Conservation (phyloP, 2,797 vertebrate species). For the Lepidocolaptes lacrymiger region DNA sequence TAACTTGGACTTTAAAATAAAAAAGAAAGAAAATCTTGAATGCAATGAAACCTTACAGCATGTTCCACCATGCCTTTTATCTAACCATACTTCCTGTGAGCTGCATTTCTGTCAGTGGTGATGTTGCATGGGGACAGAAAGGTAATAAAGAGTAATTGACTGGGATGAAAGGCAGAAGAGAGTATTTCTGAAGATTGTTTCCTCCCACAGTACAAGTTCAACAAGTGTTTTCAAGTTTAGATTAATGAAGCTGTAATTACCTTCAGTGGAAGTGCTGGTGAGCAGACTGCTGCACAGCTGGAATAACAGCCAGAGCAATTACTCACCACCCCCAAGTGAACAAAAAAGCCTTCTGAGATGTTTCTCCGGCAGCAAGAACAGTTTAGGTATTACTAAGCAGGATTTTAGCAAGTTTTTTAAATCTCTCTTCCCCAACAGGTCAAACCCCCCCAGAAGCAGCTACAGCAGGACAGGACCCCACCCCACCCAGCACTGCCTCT, state of each 20-base stretch:
- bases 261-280: neutral
- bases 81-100: neutral
- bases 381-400: neutral
- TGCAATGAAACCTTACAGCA: neutral
- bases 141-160: neutral
- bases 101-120: neutral
- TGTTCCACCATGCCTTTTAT: neutral
- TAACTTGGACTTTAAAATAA: neutral
- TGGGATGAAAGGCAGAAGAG: neutral
- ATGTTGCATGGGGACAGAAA: neutral
- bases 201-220: neutral
- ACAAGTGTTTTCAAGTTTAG: neutral
- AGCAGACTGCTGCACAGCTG: constrained; percentile 16
- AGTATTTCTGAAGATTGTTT: neutral
- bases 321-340: neutral
- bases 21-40: neutral
- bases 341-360: neutral
- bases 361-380: neutral
- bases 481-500: neutral
- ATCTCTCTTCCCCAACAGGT: neutral
- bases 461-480: constrained; percentile 13
- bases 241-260: constrained; percentile 30
- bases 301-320: neutral
- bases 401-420: neutral
- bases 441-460: neutral